These are phyloP conservation scores for Cuniculus paca DNA, from an alignment of 2,797 vertebrate genomes.

Conservation along the genomic window DNA sequence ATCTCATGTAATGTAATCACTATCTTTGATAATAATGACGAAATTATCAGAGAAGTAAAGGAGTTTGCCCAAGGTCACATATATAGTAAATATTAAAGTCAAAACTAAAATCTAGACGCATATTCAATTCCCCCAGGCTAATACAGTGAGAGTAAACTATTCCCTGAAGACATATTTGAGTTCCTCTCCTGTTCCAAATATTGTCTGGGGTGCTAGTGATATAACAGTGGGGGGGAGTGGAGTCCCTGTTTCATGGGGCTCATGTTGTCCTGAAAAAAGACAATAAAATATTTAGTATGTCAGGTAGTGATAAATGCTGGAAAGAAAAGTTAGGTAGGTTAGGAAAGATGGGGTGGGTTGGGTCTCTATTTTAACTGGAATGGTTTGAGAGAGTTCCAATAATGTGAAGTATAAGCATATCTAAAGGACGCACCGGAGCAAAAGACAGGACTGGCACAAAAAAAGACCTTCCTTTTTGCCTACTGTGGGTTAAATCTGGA, in stretches of 20 bases:
- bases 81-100: constrained; percentile 36
- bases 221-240: neutral
- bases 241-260: neutral
- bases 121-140: neutral
- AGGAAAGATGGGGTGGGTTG: neutral
- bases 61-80: constrained; percentile 17
- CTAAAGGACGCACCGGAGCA: neutral
- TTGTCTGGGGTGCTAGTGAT: neutral
- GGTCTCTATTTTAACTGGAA: neutral
- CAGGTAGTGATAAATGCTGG: neutral
- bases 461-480: neutral
- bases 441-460: neutral
- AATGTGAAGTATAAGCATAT: neutral
- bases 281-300: neutral
- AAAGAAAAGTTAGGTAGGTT: constrained; percentile 40
- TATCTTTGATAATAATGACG: constrained; percentile 16
- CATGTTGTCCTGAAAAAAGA: neutral
- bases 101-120: constrained; percentile 26
- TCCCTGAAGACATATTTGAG: neutral
- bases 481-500: neutral
- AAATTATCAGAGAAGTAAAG: constrained; percentile 26
- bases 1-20: constrained; percentile 36
- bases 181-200: neutral
- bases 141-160: neutral
- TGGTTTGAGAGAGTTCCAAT: neutral